phyloP scores from a whole-genome alignment of 2,113 vertebrate species.

The Corythaeola cristata region DNA sequence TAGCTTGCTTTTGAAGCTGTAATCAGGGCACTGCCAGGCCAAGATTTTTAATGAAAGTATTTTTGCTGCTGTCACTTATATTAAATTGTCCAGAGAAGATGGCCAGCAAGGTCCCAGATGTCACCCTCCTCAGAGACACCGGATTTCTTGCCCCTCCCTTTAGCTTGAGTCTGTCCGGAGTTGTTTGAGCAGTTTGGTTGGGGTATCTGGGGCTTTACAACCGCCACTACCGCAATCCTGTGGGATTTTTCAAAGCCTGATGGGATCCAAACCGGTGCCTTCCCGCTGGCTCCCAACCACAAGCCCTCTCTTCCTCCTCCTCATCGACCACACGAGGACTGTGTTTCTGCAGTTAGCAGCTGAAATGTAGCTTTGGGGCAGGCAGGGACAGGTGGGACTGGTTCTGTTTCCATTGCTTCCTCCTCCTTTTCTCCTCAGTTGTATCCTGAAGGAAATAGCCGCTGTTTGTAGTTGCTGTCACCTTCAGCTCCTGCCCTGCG shows the following conservation, averaged over 20 bases:
- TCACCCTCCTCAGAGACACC: background rate
- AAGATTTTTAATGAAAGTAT: background rate
- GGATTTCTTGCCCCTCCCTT: background rate
- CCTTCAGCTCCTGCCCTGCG: background rate
- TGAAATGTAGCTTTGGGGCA: background rate
- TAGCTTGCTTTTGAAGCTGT: background rate
- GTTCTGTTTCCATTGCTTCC: background rate
- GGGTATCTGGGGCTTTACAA: background rate
- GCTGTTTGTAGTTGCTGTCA: background rate
- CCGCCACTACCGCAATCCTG: accelerated
- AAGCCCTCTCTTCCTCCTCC: background rate
- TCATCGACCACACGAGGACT: background rate
- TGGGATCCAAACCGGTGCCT: background rate
- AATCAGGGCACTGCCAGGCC: accelerated
- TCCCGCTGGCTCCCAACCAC: background rate
- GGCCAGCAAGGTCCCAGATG: background rate
- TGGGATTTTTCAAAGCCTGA: background rate
- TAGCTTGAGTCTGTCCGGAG: background rate
- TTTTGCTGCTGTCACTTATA: background rate
- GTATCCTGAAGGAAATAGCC: background rate
- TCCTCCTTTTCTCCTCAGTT: background rate
- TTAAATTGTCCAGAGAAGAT: background rate
- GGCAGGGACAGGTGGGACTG: background rate
- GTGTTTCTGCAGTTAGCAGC: background rate
- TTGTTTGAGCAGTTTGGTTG: background rate